Conservation (phyloP, 1,140 invertebrate genomes). For the Lordiphosa clarofinis region DNA sequence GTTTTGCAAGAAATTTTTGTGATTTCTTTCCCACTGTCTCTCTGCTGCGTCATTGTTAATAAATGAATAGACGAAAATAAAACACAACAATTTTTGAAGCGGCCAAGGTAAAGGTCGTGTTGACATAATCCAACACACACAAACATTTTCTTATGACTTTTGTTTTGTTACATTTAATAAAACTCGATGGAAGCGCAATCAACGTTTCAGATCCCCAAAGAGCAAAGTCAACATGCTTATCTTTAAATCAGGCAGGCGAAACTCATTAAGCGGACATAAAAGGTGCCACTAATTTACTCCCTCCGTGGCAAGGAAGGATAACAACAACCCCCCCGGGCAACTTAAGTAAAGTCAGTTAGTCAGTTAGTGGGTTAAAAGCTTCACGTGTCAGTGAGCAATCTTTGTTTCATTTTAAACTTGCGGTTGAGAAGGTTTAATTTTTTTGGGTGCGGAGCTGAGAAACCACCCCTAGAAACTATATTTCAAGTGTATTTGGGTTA, state of each 20-base stretch:
- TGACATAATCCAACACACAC: background rate
- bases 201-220: no score
- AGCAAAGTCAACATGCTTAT: no score
- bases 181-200: no score
- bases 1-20: slow-evolving; percentile 44
- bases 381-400: slow-evolving; percentile 26
- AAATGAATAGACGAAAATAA: slow-evolving; percentile 24
- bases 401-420: slow-evolving; percentile 22
- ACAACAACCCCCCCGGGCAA: background rate
- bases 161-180: no score
- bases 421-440: slow-evolving; percentile 7
- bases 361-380: slow-evolving; percentile 16
- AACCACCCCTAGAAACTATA: slow-evolving; percentile 17
- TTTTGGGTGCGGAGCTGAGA: slow-evolving; percentile 35
- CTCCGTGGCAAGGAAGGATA: background rate
- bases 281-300: background rate
- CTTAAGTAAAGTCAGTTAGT: slow-evolving; percentile 24
- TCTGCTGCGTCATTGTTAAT: slow-evolving; percentile 58
- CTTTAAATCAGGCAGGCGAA: no score
- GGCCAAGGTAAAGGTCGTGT: slow-evolving; percentile 28
- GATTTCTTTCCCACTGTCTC: slow-evolving; percentile 16
- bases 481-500: slow-evolving; percentile 46
- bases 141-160: background rate
- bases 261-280: background rate
- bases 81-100: slow-evolving; percentile 14